Base-by-base conservation (phyloP, 2,888 invertebrate species). In the Autographa pulchrina region DNA sequence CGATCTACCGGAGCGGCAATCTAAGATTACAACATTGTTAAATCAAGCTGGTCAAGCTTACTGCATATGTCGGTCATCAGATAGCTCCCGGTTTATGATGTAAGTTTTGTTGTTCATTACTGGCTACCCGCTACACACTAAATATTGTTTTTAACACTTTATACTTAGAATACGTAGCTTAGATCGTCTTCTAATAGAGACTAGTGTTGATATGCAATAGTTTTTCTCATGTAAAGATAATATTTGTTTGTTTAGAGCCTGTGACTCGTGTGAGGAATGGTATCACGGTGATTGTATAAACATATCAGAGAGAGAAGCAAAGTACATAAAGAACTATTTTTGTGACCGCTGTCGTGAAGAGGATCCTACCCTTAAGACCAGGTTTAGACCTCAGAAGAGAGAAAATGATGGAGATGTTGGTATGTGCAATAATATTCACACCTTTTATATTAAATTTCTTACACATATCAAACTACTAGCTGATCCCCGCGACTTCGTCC, bases 221-320 rank as follows among this genome's bases (percentile, higher is more conserved):
- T 8, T 11, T 25, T 18, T 20, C 6, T 48, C 48, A n/a, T 48
- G 1, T 8, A 1, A 25, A 11, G 18, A 3, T 48, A n/a, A 48
- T 7, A 48, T n/a, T 48, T n/a, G 0, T 16, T 16, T 48, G 5
- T 48, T 16, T 87, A 98, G 98, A 91, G 99, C 98, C 52, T 99
- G 99, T 93, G 99, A 99, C 92, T 97, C 98, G 16, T 99, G 99
- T 90, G 99, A 99, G 91, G 99, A 99, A 93, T 99, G 99, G 99
- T 99, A 99, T 89, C 99, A 99, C 89, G 99, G 99, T 0, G 99
- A 99, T 89, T 99, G 99, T 91, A 99, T 99, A 80, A 98, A 98
- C 84, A 98, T 99, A 80, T 99, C 99, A 0, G 98, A 99, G 90
- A 97, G 98, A 83, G 99, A 99, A 89, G 98, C 99, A 0, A 99